Conservation (phyloP, 2,888 invertebrate species). For the Ceramica pisi region DNA sequence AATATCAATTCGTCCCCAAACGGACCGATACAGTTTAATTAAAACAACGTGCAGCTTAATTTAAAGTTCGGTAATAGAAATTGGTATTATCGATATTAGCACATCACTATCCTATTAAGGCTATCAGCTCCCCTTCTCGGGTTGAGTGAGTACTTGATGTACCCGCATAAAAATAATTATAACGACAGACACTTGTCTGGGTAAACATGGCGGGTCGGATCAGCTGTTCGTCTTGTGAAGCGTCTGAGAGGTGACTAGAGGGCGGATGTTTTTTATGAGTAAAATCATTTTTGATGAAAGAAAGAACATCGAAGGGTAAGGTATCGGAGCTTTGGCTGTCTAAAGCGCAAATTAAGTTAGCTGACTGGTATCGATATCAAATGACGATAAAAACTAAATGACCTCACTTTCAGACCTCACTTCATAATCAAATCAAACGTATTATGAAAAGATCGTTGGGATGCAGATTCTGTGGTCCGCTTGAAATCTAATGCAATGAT, state of each 20-base stretch:
- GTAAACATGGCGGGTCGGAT: conserved; percentile 33
- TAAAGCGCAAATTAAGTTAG: no score
- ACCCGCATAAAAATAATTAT: conserved; percentile 66
- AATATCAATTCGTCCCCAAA: conserved; percentile 69
- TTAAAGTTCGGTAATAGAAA: conserved; percentile 58
- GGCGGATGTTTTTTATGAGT: not conserved
- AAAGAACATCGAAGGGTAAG: no score
- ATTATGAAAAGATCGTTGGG: no score
- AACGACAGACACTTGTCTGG: conserved; percentile 40
- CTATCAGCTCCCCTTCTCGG: conserved; percentile 69
- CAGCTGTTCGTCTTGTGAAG: conserved; percentile 31
- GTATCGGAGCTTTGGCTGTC: no score
- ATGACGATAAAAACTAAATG: no score
- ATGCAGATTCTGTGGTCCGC: no score
- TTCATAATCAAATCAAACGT: no score
- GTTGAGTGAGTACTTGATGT: conserved; percentile 40
- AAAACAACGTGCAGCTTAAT: conserved; percentile 57
- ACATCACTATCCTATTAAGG: conserved; percentile 73
- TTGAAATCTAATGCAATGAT: no score
- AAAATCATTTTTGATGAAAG: no score
- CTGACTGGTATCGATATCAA: no score
- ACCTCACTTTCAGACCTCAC: no score
- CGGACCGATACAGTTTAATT: conserved; percentile 64
- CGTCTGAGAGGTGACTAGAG: not conserved
- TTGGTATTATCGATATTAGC: conserved; percentile 63